phyloP scores from a whole-genome alignment of 1,140 invertebrate species.

The Tyrophagus putrescentiae region DNA sequence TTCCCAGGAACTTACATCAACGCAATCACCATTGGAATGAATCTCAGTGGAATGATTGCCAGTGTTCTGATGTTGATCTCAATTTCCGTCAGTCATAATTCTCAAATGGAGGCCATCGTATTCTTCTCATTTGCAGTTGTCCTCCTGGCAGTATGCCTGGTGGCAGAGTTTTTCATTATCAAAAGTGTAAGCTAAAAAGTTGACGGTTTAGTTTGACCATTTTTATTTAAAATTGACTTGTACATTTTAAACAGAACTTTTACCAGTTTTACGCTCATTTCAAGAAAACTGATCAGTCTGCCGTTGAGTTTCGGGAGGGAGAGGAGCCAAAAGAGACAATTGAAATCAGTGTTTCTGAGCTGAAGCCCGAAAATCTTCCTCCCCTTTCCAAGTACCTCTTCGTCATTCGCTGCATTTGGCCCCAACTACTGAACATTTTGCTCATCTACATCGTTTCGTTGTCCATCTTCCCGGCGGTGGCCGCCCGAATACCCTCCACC shows the following conservation, averaged over 20 bases:
- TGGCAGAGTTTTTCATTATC: background rate
- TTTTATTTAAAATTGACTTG: too few species aligned
- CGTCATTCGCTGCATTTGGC: background rate
- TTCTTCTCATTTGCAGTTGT: conserved; percentile 18
- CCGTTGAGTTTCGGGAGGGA: background rate
- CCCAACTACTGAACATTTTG: background rate
- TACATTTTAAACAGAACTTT: background rate
- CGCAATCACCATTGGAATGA: conserved; percentile 36
- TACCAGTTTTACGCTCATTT: background rate
- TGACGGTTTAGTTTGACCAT: background rate
- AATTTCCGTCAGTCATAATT: background rate
- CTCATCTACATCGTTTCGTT: background rate
- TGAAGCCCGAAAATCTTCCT: background rate
- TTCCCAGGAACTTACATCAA: conserved; percentile 83
- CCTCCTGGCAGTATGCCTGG: conserved; percentile 1
- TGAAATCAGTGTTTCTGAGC: background rate
- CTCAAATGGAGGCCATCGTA: conserved; percentile 9
- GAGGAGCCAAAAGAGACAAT: background rate
- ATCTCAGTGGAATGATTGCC: background rate
- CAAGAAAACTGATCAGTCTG: background rate
- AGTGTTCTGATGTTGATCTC: conserved; percentile 6
- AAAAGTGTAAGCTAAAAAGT: conserved; percentile 8
- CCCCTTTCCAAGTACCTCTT: background rate
- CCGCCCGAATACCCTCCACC: conserved; percentile 44
- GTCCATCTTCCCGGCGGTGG: conserved; percentile 40